phyloP scores from a whole-genome alignment of 2,888 invertebrate genomes.

The Carpatolechia fugitivella region DNA sequence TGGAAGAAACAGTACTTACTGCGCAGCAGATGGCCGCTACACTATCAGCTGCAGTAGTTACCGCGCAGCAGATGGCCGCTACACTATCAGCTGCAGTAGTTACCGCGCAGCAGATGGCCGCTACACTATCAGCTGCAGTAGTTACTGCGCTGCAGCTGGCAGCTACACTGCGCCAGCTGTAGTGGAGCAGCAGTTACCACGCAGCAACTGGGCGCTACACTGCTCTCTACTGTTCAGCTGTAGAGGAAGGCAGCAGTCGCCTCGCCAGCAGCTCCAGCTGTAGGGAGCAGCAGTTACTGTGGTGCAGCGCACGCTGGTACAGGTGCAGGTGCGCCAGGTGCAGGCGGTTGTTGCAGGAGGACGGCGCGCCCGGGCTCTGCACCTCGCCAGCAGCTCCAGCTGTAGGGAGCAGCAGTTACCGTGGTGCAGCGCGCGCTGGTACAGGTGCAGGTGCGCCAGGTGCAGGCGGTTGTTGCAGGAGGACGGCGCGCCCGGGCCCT shows the following conservation, averaged over 20 bases:
- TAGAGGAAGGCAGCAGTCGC: too few relatives aligned
- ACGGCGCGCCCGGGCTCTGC: not conserved
- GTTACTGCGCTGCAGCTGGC: conserved; percentile 88
- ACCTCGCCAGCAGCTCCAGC: not conserved
- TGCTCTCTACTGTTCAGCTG: too few relatives aligned
- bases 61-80: too few relatives aligned
- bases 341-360: conserved; percentile 41
- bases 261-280: too few relatives aligned
- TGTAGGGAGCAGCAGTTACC: conserved; percentile 70
- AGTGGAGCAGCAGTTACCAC: too few relatives aligned
- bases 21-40: too few relatives aligned
- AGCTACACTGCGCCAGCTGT: conserved; percentile 91
- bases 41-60: too few relatives aligned
- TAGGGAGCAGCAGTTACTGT: conserved; percentile 24
- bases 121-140: too few relatives aligned
- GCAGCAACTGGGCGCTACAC: too few relatives aligned
- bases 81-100: too few relatives aligned
- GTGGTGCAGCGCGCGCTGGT: conserved; percentile 92
- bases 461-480: conserved; percentile 54
- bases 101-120: too few relatives aligned
- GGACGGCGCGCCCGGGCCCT: not conserved
- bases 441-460: conserved; percentile 87
- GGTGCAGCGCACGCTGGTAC: not conserved
- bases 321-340: conserved; percentile 67
- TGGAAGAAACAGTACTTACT: too few relatives aligned